Conservation (phyloP, 2,797 vertebrate species). For the Amazona ochrocephala region DNA sequence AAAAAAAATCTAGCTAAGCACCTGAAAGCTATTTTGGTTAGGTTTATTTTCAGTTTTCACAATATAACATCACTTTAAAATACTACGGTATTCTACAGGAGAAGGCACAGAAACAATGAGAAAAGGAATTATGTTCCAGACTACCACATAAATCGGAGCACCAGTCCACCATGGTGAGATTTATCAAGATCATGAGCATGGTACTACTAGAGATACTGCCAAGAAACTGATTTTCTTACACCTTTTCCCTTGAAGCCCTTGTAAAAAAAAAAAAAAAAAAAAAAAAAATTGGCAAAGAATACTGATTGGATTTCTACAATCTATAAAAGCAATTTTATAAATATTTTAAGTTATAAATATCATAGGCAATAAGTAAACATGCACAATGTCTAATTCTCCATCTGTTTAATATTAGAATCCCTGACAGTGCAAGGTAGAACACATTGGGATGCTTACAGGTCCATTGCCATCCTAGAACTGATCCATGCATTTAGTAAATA, state of each 20-base stretch:
- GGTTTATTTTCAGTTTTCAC: background rate
- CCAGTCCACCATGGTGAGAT: background rate
- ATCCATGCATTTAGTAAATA: background rate
- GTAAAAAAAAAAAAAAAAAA: background rate
- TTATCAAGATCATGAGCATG: background rate
- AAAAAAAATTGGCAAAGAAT: background rate
- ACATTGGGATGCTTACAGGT: background rate
- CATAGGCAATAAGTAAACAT: background rate
- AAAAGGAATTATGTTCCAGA: background rate
- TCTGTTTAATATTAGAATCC: constrained; percentile 56
- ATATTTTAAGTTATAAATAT: background rate
- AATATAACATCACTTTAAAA: background rate
- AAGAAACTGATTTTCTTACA: background rate
- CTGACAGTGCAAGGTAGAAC: constrained; percentile 41
- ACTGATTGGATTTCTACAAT: background rate
- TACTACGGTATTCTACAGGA: background rate
- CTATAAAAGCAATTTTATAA: background rate
- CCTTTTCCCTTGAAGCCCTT: background rate
- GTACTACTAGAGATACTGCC: background rate
- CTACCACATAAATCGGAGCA: background rate
- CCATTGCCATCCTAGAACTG: background rate
- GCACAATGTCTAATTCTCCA: constrained; percentile 64
- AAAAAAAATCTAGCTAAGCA: background rate
- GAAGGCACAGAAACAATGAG: background rate
- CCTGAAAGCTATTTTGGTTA: constrained; percentile 11